Evolutionary conservation across 1,140 invertebrate genomes (phyloP), one percentile per base, ranked within the genome.

Genomic region (Aporrectodea caliginosa): DNA sequence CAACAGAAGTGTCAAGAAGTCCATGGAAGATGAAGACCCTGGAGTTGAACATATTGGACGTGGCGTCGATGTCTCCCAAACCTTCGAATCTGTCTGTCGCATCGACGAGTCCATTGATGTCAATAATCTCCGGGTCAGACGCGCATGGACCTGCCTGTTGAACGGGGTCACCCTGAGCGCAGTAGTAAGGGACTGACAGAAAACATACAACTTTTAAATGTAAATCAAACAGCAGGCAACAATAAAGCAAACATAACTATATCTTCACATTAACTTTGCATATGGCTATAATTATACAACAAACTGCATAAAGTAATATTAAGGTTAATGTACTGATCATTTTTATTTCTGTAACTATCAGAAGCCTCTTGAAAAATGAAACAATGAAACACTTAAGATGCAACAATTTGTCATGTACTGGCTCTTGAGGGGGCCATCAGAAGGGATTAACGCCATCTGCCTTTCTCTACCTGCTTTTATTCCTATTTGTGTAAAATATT

Each of bases 1-100:
- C 83, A 1, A 89, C 86, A 6, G 86, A 84, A 0, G 84, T 79
- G 78, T 89, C 88, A 16, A 79, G 31, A 6, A 79, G 81, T 16
- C 88, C 88, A 78, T 84, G 82, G 79, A 86, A 88, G 34, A 89
- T 85, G 82, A 84, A 89, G 2, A 88, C 85, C 32, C 82, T 83
- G 75, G 86, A 85, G 34, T 84, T 83, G 58, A 34, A 58, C 33
- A 89, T 77, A 77, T 87, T 83, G 2, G 78, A 82, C 6, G 85
- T 84, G 16, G 84, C 69, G 80, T 89, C 88, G 78, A 87, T 85
- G 76, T 84, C 82, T 6, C 84, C 85, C n/a, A 81, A 73, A 0
- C 78, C 22, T 0, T 83, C 83, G 0, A 83, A 82, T 0, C 83
- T 75, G 12, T 83, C 71, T 2, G 84, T 83, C 29, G 83, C 69